Evolutionary conservation across 1,140 invertebrate genomes (phyloP), one percentile per base, ranked within the genome.

Genomic region (Trichonephila clavata): DNA sequence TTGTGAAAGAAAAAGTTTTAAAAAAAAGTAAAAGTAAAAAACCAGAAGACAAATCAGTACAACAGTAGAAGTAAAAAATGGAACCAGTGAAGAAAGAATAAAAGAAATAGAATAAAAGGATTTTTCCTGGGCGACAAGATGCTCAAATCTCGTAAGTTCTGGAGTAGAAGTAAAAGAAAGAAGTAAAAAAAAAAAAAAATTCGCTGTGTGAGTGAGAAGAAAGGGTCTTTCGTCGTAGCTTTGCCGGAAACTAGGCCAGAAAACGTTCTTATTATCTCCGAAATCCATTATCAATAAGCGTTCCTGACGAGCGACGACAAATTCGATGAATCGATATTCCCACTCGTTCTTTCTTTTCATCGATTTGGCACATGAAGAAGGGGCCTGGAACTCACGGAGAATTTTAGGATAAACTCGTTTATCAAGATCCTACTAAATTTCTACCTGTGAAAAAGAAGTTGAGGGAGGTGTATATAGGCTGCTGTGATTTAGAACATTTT

Each of bases 241-340:
- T 84, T 59, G 13, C 39, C 39, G 43, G 50, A 90, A 90, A 90
- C 89, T 90, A 81, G 89, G 68, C 89, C 89, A 92, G 90, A 92
- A 92, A 92, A 92, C 90, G 90, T 84, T 92, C 90, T 92, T 92
- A 92, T 92, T 92, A 92, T 92, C 90, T 92, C 59, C 39, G 90
- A 92, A 92, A 92, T 92, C 90, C 90, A 92, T 92, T 92, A 92
- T 80, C 90, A 92, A 92, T 92, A 92, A 92, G 80, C 81, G 80
- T 39, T 61, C 59, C 61, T 84, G 90, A 92, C 80, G 81, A 84
- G 80, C 20, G 39, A 84, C n/a, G 90, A 84, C 77, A 83, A 84
- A 92, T 84, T 68, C 81, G 60, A 84, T 84, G 77, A 84, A 92
- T 84, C 61, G 80, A 84, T 84, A 84, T 50, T 65, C 21, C 89